Evolutionary conservation across 2,113 vertebrate genomes (phyloP), one percentile per base, ranked within the genome.

Genomic region (Mola mola): DNA sequence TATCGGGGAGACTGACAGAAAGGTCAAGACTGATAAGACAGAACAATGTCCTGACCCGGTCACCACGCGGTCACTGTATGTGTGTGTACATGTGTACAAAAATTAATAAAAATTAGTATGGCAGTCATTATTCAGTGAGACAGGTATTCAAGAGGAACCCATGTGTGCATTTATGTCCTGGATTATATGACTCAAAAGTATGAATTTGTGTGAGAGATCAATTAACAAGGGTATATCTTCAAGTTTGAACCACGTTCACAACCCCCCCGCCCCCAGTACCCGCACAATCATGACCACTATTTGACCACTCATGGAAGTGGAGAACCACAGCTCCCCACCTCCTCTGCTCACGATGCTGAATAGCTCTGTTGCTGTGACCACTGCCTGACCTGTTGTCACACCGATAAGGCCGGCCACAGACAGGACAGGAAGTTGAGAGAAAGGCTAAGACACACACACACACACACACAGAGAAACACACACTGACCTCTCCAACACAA

Each of bases 31-130:
- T 81, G 84, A 87, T 87, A 89, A 83, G 55, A 2, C 68, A 79
- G 75, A 89, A 87, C 87, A 89, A 89, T 87, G 83, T 84, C 83
- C 83, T 63, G 83, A 72, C 75, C 60, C 53, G 77, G 83, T 84
- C 81, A 79, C n/a, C 24, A 15, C 59, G 47, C 42, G 72, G 73
- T 51, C 79, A 78, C 53, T 60, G 25, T 57, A 26, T 11, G 38
- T 17, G 43, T 33, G 22, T 50, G 41, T 59, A 37, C 33, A 6
- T 40, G 10, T 47, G 25, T n/a, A 7, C 31, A 16, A 15, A 41
- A n/a, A n/a, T n/a, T n/a, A n/a, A n/a, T n/a, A n/a, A n/a, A 33
- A 7, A 49, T 21, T 28, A 24, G 33, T 28, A 15, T 8, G 19
- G 28, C 19, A 9, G 33, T 21, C 4, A 24, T 29, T 24, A 47